phyloP scores from a whole-genome alignment of 2,797 vertebrate species.

The Enteromius unitaeniatus region DNA sequence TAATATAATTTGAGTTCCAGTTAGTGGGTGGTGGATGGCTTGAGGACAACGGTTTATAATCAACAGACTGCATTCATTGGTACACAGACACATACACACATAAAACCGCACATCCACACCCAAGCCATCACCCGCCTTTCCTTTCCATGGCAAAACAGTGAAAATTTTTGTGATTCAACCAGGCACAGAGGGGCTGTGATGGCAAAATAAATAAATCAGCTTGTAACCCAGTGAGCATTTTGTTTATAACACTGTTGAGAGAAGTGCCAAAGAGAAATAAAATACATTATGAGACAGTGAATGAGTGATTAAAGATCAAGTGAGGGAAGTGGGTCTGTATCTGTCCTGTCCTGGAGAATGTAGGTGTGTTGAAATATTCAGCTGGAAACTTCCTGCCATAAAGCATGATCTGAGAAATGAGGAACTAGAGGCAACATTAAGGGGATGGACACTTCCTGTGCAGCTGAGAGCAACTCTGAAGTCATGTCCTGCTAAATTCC shows the following conservation, averaged over 20 bases:
- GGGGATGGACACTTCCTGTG: conserved; percentile 71
- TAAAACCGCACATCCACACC: conserved; percentile 31
- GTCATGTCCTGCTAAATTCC: conserved; percentile 74
- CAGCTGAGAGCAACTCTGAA: conserved; percentile 74
- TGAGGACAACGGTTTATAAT: conserved; percentile 30
- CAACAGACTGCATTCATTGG: conserved; percentile 46
- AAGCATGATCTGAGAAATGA: conserved; percentile 57
- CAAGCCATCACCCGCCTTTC: conserved; percentile 58
- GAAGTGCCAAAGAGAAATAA: not conserved
- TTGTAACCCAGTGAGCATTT: conserved; percentile 10
- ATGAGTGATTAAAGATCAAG: conserved; percentile 33
- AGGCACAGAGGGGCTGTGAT: conserved; percentile 19
- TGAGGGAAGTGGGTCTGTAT: conserved; percentile 50
- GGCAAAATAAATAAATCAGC: conserved; percentile 18
- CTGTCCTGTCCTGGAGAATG: conserved; percentile 60
- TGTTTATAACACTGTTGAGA: conserved; percentile 4
- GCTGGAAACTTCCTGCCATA: conserved; percentile 71
- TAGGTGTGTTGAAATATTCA: conserved; percentile 61
- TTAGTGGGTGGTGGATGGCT: conserved; percentile 45
- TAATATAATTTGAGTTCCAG: conserved; percentile 4
- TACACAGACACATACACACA: conserved; percentile 19
- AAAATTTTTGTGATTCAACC: conserved; percentile 52
- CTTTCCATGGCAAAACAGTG: conserved; percentile 58
- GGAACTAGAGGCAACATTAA: conserved; percentile 58
- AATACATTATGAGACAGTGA: not conserved